Evolutionary conservation across 2,888 invertebrate species (phyloP).

Genomic region (Periphyllus acericola): DNA sequence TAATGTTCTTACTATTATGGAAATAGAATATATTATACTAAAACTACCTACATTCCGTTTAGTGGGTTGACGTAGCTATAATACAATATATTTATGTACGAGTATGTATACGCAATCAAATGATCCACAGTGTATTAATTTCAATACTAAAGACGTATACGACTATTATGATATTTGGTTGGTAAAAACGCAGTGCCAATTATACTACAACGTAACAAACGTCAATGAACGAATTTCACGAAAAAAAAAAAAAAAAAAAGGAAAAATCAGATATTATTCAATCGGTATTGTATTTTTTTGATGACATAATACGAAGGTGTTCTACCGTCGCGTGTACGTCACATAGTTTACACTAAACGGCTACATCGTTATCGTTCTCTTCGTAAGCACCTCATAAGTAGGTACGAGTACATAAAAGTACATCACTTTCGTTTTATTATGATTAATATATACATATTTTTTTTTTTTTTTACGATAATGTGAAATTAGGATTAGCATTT

Average conservation of each 20-base stretch:
- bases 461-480: background rate
- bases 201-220: background rate
- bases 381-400: background rate
- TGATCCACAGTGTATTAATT: background rate
- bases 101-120: background rate
- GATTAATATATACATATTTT: no score
- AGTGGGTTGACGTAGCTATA: background rate
- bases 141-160: constrained; percentile 12
- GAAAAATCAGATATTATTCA: no score
- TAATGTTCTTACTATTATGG: constrained; percentile 19
- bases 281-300: background rate
- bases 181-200: constrained; percentile 25
- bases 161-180: background rate
- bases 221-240: background rate
- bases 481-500: background rate
- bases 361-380: background rate
- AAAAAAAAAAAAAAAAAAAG: background rate
- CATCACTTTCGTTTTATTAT: background rate
- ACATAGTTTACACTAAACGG: no score
- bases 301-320: background rate
- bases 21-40: background rate
- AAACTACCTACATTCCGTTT: constrained; percentile 21
- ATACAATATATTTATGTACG: no score
- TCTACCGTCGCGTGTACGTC: background rate
- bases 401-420: background rate